Base-by-base conservation (phyloP, 1,140 invertebrate species). In the Drosophila orosa region DNA sequence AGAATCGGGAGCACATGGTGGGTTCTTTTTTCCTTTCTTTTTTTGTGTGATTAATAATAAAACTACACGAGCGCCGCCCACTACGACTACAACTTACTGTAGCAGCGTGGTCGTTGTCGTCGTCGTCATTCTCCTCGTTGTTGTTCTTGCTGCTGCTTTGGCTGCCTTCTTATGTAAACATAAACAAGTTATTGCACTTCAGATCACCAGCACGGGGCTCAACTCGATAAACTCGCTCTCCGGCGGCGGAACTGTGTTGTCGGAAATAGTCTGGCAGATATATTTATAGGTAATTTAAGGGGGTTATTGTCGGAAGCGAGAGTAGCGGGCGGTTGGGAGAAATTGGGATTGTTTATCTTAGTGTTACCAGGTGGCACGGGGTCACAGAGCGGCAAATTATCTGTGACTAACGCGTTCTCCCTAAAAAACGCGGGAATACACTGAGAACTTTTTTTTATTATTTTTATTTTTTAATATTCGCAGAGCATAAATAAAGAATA, bases 131-230 rank as follows among this genome's bases (percentile, higher is more conserved):
- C 59, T 61, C 9, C 24, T 61, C n/a, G 68, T 78, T 60, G 69
- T 71, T 61, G 47, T 74, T 72, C 44, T 78, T 81, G 48, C 24
- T 56, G 44, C 17, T 78, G 69, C 35, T 39, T 47, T 9, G 40
- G 55, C 37, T 78, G 65, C 25, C 54, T 73, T 81, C 79, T 87
- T 87, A 87, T 87, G 84, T 87, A 87, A 87, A 87, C 84, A 87
- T 87, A 87, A 73, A 79, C 72, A 77, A 74, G 61, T 60, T 74
- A 57, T 83, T 87, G 83, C 72, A 83, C 65, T 48, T 58, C 10
- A 22, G 35, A 59, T 50, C 52, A 48, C 50, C 52, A 63, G 62
- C 9, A 45, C 37, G 24, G 33, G 73, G 39, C 10, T 42, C 19
- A 19, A 61, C 62, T 63, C 55, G 58, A 25, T 29, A 44, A 35